Evolutionary conservation across 2,797 vertebrate species (phyloP).

Genomic region (Typhlichthys subterraneus): DNA sequence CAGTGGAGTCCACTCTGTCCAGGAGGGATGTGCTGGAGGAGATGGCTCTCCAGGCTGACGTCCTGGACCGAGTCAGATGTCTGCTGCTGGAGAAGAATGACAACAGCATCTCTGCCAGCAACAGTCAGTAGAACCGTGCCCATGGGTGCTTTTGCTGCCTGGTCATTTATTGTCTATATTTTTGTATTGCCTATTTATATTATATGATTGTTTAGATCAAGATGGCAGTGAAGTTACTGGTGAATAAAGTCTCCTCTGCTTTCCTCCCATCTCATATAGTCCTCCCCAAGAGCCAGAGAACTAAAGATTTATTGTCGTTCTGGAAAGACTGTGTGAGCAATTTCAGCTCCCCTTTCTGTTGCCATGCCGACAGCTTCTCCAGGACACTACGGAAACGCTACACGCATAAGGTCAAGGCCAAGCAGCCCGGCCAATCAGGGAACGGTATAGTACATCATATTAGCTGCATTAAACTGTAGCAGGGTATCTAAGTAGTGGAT

Average conservation of each 20-base stretch:
- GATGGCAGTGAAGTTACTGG: not conserved
- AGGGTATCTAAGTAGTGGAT: no score
- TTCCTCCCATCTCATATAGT: slow-evolving; percentile 67
- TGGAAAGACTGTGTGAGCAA: slow-evolving; percentile 82
- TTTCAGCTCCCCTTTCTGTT: slow-evolving; percentile 76
- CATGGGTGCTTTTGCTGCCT: not conserved
- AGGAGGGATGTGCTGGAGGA: slow-evolving; percentile 71
- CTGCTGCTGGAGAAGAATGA: slow-evolving; percentile 69
- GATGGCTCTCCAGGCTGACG: slow-evolving; percentile 63
- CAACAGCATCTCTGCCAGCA: slow-evolving; percentile 48
- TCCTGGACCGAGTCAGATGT: slow-evolving; percentile 66
- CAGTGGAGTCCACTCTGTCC: slow-evolving; percentile 51
- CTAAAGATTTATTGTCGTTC: slow-evolving; percentile 79
- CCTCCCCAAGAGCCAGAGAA: slow-evolving; percentile 78
- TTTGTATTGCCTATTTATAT: not conserved
- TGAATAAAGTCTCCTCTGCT: not conserved
- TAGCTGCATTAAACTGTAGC: no score
- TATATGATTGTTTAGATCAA: not conserved
- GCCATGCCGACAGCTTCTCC: slow-evolving; percentile 72
- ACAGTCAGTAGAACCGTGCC: slow-evolving; percentile 58
- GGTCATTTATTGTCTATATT: not conserved
- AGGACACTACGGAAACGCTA: slow-evolving; percentile 80
- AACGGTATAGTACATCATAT: slow-evolving; percentile 76
- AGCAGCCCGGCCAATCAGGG: slow-evolving; percentile 88
- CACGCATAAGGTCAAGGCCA: slow-evolving; percentile 86